Base-by-base conservation (phyloP, 2,113 vertebrate species). In the Mesembrinibis cayennensis region DNA sequence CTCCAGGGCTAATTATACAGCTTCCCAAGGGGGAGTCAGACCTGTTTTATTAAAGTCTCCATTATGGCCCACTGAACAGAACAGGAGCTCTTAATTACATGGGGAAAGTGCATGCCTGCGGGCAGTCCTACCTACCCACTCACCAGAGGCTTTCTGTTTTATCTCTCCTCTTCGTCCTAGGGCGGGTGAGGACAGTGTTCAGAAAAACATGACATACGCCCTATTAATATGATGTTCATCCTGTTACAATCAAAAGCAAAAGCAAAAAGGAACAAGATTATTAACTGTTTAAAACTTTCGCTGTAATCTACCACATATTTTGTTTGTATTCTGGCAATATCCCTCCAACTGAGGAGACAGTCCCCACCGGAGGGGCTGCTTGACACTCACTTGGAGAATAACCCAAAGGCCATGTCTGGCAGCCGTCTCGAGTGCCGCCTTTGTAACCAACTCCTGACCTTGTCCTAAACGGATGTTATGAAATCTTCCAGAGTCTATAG, bases 401-500 rank as follows among this genome's bases (percentile, higher is more conserved):
- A 99, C 98, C 98, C 98, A 98, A 66, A 99, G 98, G 74, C 98
- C 98, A 44, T 59, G 88, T 76, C 92, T 47, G 55, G 97, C 98
- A 89, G 98, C 97, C 44, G 97, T 98, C 87, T 95, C 86, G 45
- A 99, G 72, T 8, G 94, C 93, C 66, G 82, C 93, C 89, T 99
- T 98, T 62, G 98, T 98, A 58, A 98, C 95, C 14, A 85, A 93
- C 95, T 99, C 98, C 95, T 98, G 98, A 9, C 98, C 98, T 97
- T 99, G 98, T 90, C 98, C 98, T 91, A 99, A 95, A 72, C 98
- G 99, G 62, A 98, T 95, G 32, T 98, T 99, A 96, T 98, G 98
- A 91, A 99, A 97, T 92, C 98, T 99, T 88, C 98, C 98, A 25
- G 95, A 97, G 30, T 98, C 98, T 25, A 97, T 95, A 25, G 98